These are phyloP conservation scores for Varroa destructor DNA, from an alignment of 1,140 invertebrate genomes.

Conservation along the genomic window DNA sequence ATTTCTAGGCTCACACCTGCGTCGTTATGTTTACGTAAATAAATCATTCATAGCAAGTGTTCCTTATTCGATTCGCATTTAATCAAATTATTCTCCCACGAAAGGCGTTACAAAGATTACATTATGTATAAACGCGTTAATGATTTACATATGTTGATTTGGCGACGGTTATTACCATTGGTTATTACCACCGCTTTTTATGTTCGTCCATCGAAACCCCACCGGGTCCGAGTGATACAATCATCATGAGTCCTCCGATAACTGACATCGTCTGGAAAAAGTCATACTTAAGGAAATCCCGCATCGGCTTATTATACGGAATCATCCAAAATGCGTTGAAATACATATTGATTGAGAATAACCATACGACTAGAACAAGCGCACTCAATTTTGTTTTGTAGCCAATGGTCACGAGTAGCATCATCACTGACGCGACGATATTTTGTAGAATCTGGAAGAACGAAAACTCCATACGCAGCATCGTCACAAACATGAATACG, in stretches of 20 bases:
- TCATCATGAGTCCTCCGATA: conserved; percentile 90
- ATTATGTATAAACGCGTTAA: no score
- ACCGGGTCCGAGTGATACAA: conserved; percentile 92
- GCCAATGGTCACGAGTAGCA: conserved; percentile 89
- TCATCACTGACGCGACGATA: conserved; percentile 78
- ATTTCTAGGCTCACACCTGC: no score
- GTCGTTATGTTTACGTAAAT: no score
- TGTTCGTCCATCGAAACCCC: conserved; percentile 99
- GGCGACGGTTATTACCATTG: no score
- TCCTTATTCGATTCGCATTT: no score
- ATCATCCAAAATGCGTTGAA: conserved; percentile 97
- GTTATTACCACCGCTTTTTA: conserved; percentile 85
- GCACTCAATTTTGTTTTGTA: conserved; percentile 98
- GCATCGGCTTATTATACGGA: conserved; percentile 78
- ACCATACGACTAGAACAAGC: conserved; percentile 74
- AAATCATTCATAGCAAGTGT: no score
- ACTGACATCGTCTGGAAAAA: conserved; percentile 99
- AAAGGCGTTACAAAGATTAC: no score
- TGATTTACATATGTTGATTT: no score
- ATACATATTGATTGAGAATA: conserved; percentile 62
- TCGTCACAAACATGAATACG: conserved; percentile 96
- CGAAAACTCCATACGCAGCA: conserved; percentile 81
- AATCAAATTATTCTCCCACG: no score
- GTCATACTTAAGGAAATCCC: conserved; percentile 99
- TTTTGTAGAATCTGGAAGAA: conserved; percentile 76